phyloP scores from a whole-genome alignment of 1,140 invertebrate species.

The Ruditapes philippinarum region DNA sequence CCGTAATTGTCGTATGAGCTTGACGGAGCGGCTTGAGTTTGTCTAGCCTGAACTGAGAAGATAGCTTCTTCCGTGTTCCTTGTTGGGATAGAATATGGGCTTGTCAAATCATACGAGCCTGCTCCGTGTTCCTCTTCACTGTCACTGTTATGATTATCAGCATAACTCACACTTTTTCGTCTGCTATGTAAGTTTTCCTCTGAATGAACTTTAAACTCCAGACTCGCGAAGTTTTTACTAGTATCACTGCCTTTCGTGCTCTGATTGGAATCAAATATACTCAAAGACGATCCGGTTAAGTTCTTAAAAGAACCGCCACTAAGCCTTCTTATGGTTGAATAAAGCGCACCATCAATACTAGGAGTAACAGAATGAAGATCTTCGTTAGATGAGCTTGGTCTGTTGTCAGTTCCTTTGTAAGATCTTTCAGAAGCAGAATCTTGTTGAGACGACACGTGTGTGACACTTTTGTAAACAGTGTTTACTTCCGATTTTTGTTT shows the following conservation, averaged over 20 bases:
- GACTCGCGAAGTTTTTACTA: neutral
- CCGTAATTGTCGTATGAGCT: no score
- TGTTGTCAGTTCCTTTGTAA: slow-evolving; percentile 26
- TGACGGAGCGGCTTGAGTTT: neutral
- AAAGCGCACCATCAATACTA: slow-evolving; percentile 36
- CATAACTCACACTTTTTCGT: neutral
- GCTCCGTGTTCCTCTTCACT: neutral
- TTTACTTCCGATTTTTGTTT: neutral
- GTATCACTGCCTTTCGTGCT: neutral
- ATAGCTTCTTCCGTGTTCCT: neutral
- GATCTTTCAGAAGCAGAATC: neutral
- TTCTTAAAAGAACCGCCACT: slow-evolving; percentile 49
- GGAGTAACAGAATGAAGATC: neutral
- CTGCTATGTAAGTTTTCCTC: neutral
- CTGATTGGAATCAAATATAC: neutral
- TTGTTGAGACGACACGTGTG: neutral
- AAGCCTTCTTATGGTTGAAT: slow-evolving; percentile 28
- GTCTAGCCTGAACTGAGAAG: neutral
- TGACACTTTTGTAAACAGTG: neutral
- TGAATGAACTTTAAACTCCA: neutral
- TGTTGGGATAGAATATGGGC: neutral
- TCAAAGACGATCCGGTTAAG: slow-evolving; percentile 1
- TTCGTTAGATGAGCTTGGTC: neutral
- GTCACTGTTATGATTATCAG: neutral
- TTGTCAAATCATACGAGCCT: neutral